Evolutionary conservation across 2,113 vertebrate species (phyloP).

Genomic region (Oenanthe melanoleuca): DNA sequence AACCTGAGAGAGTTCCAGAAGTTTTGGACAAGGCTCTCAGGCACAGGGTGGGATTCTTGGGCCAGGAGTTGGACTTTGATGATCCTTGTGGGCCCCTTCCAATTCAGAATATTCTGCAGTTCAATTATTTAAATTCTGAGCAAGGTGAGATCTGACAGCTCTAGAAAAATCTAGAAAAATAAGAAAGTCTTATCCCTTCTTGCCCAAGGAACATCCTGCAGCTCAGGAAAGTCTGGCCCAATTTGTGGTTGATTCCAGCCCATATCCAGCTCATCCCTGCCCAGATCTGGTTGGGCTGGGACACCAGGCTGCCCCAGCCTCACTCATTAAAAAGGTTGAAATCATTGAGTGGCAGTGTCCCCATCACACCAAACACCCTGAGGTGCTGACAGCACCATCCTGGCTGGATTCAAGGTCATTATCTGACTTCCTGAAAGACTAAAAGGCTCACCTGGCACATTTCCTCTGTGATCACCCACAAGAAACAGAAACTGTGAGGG

Average conservation of each 20-base stretch:
- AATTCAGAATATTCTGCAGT: neutral
- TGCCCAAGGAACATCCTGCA: neutral
- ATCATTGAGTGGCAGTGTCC: neutral
- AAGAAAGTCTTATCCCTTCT: neutral
- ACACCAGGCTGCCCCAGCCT: neutral
- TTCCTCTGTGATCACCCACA: neutral
- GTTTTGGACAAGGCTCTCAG: accelerated
- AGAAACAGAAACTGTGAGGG: neutral
- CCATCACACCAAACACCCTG: neutral
- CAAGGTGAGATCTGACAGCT: neutral
- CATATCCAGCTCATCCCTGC: neutral
- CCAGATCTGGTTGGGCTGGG: neutral
- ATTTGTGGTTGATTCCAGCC: neutral
- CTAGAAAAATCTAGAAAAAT: neutral
- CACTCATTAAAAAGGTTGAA: neutral
- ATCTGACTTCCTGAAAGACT: neutral
- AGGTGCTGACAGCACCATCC: neutral
- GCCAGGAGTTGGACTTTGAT: neutral
- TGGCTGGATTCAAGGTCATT: neutral
- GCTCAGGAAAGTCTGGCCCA: neutral
- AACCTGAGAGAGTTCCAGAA: neutral
- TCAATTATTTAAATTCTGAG: neutral
- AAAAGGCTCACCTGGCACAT: neutral
- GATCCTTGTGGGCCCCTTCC: neutral
- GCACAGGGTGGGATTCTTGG: neutral